These are phyloP conservation scores for Channallabes apus DNA, from an alignment of 2,797 vertebrate species.

Conservation along the genomic window DNA sequence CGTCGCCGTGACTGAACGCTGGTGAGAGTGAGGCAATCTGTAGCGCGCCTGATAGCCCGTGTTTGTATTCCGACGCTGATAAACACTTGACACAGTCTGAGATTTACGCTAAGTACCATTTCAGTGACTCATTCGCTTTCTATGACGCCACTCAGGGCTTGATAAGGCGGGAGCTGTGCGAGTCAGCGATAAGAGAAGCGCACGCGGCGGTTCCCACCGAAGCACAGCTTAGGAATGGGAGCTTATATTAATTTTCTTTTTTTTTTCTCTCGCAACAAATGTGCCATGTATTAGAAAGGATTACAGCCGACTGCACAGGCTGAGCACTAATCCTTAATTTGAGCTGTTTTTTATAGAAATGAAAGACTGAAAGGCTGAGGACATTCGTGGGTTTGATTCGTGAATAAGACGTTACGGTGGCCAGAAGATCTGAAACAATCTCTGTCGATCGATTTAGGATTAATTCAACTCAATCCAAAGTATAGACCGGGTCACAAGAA, in stretches of 20 bases:
- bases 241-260: constrained; percentile 20
- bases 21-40: not conserved
- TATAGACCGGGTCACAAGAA: not conserved
- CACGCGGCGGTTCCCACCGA: not conserved
- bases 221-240: constrained; percentile 6
- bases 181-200: constrained; percentile 31
- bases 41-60: not conserved
- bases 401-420: not conserved
- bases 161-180: constrained; percentile 39
- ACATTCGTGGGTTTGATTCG: not conserved
- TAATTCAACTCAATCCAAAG: not conserved
- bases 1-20: not conserved
- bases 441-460: not conserved
- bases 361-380: not conserved
- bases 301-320: constrained; percentile 17
- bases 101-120: constrained; percentile 32
- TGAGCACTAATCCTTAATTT: constrained; percentile 5
- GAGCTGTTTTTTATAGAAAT: constrained; percentile 3
- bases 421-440: not conserved
- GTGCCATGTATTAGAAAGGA: constrained; percentile 3
- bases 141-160: constrained; percentile 29
- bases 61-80: constrained; percentile 16
- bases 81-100: constrained; percentile 14
- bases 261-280: constrained; percentile 12
- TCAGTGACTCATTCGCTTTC: constrained; percentile 28